Evolutionary conservation across 2,888 invertebrate species (phyloP).

Genomic region (Euphydryas editha): DNA sequence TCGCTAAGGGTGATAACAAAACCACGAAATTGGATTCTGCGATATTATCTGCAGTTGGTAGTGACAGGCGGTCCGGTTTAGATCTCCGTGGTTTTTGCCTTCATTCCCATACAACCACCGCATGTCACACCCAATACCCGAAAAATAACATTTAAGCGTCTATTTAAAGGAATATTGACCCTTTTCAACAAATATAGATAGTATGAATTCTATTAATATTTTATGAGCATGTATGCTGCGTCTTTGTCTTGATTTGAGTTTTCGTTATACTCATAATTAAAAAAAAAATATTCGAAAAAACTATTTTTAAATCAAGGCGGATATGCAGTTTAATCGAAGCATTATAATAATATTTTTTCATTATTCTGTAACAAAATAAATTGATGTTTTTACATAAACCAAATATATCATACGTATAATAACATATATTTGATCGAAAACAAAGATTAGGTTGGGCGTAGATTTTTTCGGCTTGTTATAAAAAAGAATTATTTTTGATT

Average conservation of each 20-base stretch:
- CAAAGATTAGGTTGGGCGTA: no score
- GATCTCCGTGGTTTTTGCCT: slow-evolving; percentile 53
- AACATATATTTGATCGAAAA: no score
- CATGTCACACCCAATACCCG: slow-evolving; percentile 22
- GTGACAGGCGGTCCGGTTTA: slow-evolving; percentile 52
- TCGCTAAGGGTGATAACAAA: slow-evolving; percentile 75
- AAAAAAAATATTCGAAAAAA: no score
- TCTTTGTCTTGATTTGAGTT: not conserved
- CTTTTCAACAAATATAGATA: not conserved
- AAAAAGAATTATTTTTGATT: no score
- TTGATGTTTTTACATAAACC: no score
- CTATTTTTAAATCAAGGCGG: no score
- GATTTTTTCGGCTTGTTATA: no score
- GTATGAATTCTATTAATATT: not conserved
- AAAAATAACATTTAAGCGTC: slow-evolving; percentile 16
- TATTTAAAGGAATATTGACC: slow-evolving; percentile 15
- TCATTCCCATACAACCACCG: slow-evolving; percentile 27
- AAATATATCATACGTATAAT: no score
- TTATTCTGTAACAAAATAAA: no score
- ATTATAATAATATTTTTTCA: no score
- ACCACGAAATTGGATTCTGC: slow-evolving; percentile 82
- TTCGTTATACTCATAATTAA: not conserved
- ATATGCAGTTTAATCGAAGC: no score
- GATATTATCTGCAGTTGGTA: slow-evolving; percentile 75
- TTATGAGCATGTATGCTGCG: not conserved